Evolutionary conservation across 2,888 invertebrate species (phyloP).

Genomic region (Watsonalla cultraria): DNA sequence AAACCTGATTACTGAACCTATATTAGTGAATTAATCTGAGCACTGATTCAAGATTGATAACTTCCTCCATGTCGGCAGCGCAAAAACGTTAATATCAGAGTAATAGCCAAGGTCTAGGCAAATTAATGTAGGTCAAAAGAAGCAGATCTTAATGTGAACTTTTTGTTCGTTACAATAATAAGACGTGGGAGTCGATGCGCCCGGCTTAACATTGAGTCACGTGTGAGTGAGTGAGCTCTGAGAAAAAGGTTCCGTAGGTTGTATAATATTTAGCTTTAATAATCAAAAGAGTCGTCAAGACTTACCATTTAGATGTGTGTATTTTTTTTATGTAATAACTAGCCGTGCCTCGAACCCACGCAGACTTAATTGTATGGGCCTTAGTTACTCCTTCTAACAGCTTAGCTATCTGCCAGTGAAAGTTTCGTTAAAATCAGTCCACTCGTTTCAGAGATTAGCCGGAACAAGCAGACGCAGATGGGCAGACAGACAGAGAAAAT

Average conservation of each 20-base stretch:
- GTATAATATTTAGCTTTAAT: background rate
- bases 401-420: too few relatives aligned
- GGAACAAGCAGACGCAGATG: too few relatives aligned
- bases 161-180: slow-evolving; percentile 34
- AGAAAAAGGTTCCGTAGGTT: background rate
- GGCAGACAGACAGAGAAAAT: too few relatives aligned
- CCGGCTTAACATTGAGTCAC: slow-evolving; percentile 12
- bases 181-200: slow-evolving; percentile 39
- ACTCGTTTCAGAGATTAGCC: too few relatives aligned
- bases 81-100: slow-evolving; percentile 8
- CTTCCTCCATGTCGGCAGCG: background rate
- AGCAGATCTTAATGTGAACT: slow-evolving; percentile 27
- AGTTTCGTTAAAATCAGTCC: too few relatives aligned
- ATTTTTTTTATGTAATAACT: background rate
- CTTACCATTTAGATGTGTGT: background rate
- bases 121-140: slow-evolving; percentile 43
- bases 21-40: background rate
- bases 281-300: too few relatives aligned
- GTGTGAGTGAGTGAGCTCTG: background rate
- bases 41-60: slow-evolving; percentile 1
- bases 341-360: too few relatives aligned
- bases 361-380: too few relatives aligned
- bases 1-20: too few relatives aligned
- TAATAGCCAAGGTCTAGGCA: slow-evolving; percentile 30
- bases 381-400: too few relatives aligned